phyloP scores from a whole-genome alignment of 2,113 vertebrate species.

The Dicentrarchus labrax region DNA sequence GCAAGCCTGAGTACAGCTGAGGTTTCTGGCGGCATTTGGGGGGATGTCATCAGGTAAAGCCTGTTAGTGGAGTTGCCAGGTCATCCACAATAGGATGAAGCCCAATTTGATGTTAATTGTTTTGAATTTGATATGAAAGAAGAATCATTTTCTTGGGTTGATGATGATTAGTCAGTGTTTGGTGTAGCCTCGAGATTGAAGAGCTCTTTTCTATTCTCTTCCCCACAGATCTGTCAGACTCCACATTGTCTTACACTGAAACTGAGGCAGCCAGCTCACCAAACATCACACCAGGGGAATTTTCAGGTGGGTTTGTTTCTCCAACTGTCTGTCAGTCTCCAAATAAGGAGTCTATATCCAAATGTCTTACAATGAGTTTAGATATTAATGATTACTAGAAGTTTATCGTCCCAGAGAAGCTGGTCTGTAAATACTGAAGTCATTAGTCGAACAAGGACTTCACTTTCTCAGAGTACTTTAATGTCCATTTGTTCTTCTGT shows the following conservation, averaged over 20 bases:
- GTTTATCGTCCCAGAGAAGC: slow-evolving; percentile 14
- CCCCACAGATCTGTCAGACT: slow-evolving; percentile 94
- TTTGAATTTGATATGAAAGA: slow-evolving; percentile 3
- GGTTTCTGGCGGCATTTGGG: slow-evolving; percentile 45
- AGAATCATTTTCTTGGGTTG: not conserved
- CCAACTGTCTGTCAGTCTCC: slow-evolving; percentile 18
- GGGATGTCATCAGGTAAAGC: slow-evolving; percentile 58
- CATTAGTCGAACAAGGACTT: not conserved
- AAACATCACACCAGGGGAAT: slow-evolving; percentile 91
- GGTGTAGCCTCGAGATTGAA: not conserved
- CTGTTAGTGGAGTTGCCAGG: slow-evolving; percentile 18
- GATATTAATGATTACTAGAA: slow-evolving; percentile 31
- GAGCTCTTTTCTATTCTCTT: slow-evolving; percentile 51
- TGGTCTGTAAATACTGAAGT: slow-evolving; percentile 25
- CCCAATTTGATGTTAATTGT: slow-evolving; percentile 18
- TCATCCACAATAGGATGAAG: slow-evolving; percentile 24
- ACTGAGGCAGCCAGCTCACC: slow-evolving; percentile 95
- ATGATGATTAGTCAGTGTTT: slow-evolving; percentile 1
- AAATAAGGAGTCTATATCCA: slow-evolving; percentile 26
- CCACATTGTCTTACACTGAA: slow-evolving; percentile 99
- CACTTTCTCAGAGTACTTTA: not conserved
- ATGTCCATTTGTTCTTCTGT: not conserved
- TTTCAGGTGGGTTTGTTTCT: slow-evolving; percentile 91
- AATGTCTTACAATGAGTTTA: slow-evolving; percentile 34
- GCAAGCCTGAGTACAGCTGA: slow-evolving; percentile 44